Base-by-base conservation (phyloP, 2,113 vertebrate species). In the Megaleporinus macrocephalus region DNA sequence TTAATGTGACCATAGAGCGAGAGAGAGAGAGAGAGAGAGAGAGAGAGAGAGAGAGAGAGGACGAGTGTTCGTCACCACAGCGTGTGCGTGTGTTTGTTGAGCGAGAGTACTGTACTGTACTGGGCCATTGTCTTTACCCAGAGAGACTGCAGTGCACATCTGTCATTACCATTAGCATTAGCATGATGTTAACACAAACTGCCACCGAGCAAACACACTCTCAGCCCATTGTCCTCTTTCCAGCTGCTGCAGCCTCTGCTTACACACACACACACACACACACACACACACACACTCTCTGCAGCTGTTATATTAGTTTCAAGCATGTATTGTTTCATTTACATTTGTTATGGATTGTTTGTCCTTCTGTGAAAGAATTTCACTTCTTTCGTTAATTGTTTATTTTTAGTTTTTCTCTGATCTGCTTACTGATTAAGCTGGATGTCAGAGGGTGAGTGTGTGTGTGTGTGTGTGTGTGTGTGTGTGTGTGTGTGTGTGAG, bases 161-260 rank as follows among this genome's bases (percentile, higher is more conserved):
- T 92, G 90, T 24, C 55, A 85, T 94, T 93, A n/a, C n/a, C n/a
- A n/a, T n/a, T n/a, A 92, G 94, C 95, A 96, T 93, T 92, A 94
- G 97, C 97, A 97, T 98, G 96, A 94, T 95, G 89, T 95, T 86
- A 87, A 53, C 29, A 68, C 65, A 70, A 30, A 41, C 75, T 78
- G 41, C 69, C 82, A 62, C n/a, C 74, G 80, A 84, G 63, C 47
- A 89, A 90, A 80, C 92, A 86, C 65, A 44, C 12, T 80, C 84
- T 66, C 90, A 88, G 53, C 20, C 53, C 53, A 55, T 90, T 91
- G 82, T 89, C 87, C 87, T 86, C 78, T 91, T 93, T 93, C 89
- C 88, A 92, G 95, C 96, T 95, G 94, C 95, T 95, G 91, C 84
- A 86, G 59, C 90, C 94, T 95, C 96, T 95, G 41, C 95, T 93